Evolutionary conservation across 1,140 invertebrate genomes (phyloP).

Genomic region (Drosophila jambulina): DNA sequence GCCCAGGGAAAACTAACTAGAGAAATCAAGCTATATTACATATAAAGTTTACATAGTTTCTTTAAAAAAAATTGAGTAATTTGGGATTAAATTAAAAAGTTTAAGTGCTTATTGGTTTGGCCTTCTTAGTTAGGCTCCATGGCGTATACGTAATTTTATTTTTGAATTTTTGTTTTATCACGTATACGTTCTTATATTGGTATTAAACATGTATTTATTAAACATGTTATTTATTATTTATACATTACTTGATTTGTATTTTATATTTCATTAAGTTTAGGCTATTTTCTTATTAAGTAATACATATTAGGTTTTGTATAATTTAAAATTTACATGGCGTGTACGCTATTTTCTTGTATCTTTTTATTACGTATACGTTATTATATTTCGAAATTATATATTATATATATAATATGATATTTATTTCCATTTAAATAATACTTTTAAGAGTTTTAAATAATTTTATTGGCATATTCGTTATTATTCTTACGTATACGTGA

Average conservation of each 20-base stretch:
- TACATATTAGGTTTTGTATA: too few relatives aligned
- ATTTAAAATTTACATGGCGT: too few relatives aligned
- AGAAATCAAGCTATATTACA: neutral
- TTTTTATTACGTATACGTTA: neutral
- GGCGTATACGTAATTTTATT: conserved; percentile 1
- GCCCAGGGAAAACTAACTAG: conserved; percentile 1
- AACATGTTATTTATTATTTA: neutral
- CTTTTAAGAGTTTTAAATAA: too few relatives aligned
- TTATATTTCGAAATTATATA: too few relatives aligned
- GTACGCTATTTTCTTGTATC: too few relatives aligned
- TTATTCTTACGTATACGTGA: neutral
- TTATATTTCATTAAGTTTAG: too few relatives aligned
- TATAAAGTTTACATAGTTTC: neutral
- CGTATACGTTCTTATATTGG: neutral
- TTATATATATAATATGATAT: too few relatives aligned
- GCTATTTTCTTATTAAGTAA: too few relatives aligned
- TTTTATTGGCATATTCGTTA: too few relatives aligned
- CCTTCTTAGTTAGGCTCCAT: neutral
- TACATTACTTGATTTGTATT: neutral
- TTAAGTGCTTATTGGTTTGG: accelerated
- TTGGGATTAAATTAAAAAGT: too few relatives aligned
- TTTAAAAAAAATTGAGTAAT: neutral
- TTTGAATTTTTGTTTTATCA: neutral
- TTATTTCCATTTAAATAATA: too few relatives aligned
- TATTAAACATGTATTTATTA: too few relatives aligned